Conservation (phyloP, 2,888 invertebrate species). For the Sphaeridia pumilis region DNA sequence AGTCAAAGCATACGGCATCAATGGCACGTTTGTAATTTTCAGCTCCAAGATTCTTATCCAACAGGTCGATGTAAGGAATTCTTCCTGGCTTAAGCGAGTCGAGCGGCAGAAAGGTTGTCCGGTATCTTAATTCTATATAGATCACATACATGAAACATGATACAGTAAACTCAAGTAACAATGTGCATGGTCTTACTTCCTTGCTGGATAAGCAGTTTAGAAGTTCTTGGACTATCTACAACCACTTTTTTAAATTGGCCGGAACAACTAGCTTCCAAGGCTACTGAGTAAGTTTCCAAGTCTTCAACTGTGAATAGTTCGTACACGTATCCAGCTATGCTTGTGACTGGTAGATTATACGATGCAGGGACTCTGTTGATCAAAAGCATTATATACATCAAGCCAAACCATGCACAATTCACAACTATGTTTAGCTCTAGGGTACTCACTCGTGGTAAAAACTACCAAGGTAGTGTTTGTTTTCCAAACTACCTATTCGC, state of each 20-base stretch:
- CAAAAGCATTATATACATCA: no score
- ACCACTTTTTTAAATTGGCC: constrained; percentile 11
- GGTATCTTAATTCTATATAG: constrained; percentile 12
- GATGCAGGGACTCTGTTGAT: no score
- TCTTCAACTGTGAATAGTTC: constrained; percentile 14
- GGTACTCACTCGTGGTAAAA: no score
- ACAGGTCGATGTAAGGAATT: constrained; percentile 10
- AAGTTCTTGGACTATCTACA: constrained; percentile 11
- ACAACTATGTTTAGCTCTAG: no score
- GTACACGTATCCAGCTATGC: constrained; percentile 8
- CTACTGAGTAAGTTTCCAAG: constrained; percentile 1
- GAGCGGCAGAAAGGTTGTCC: constrained; percentile 22
- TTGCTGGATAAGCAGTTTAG: constrained; percentile 3
- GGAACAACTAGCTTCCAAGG: constrained; percentile 13
- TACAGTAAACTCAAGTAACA: not conserved
- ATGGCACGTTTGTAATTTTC: constrained; percentile 75
- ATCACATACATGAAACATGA: not conserved
- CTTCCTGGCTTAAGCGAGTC: constrained; percentile 7
- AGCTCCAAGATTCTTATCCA: constrained; percentile 51
- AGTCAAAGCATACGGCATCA: constrained; percentile 59
- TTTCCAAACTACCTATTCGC: no score
- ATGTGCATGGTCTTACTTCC: constrained; percentile 12
- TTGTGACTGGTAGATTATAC: no score
- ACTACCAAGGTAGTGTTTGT: no score
- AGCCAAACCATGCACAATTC: no score